Evolutionary conservation across 2,113 vertebrate species (phyloP).

Genomic region (Campylomormyrus numenius): DNA sequence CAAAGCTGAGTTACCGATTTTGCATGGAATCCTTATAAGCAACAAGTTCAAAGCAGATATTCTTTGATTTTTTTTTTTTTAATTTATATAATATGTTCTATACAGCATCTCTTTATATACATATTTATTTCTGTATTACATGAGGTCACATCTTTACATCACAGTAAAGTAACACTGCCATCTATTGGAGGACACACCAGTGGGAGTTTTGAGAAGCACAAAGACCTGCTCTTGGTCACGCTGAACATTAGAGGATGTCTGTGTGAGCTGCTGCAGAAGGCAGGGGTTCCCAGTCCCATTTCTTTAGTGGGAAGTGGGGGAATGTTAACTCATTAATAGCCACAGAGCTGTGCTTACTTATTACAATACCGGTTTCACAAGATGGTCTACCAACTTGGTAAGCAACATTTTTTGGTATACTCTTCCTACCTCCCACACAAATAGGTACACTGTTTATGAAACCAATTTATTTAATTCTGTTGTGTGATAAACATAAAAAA

Average conservation of each 20-base stretch:
- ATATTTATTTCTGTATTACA: neutral
- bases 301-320: neutral
- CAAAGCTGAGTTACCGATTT: neutral
- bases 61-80: neutral
- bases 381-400: neutral
- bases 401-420: neutral
- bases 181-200: neutral
- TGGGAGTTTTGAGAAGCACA: neutral
- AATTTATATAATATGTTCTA: neutral
- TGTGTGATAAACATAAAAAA: neutral
- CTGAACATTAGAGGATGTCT: neutral
- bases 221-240: too few relatives aligned
- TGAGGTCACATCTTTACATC: neutral
- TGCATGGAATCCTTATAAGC: neutral
- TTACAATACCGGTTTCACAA: neutral
- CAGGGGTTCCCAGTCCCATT: neutral
- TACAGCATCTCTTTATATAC: neutral
- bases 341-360: neutral
- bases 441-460: neutral
- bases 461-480: neutral
- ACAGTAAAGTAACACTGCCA: conserved; percentile 11
- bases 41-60: neutral
- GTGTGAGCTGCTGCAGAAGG: neutral
- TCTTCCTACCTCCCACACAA: neutral
- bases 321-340: neutral